Evolutionary conservation across 2,113 vertebrate species (phyloP).

Genomic region (Chloropsis hardwickii): DNA sequence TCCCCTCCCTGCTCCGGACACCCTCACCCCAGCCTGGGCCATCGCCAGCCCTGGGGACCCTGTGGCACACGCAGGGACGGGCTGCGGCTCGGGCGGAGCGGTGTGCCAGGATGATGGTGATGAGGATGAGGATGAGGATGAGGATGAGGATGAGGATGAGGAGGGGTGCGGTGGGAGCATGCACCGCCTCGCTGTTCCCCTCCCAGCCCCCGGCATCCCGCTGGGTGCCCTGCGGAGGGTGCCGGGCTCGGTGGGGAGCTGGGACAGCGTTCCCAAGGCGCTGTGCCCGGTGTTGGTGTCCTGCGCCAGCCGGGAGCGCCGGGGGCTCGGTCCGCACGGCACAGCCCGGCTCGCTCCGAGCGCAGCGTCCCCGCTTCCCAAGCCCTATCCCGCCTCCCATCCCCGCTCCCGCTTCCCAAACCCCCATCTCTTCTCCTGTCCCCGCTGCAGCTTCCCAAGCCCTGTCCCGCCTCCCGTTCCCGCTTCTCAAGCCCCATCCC

Average conservation of each 20-base stretch:
- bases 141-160: background rate
- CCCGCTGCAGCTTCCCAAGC: background rate
- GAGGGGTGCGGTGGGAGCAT: background rate
- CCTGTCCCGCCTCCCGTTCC: background rate
- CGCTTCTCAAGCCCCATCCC: no score
- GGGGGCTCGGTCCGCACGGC: background rate
- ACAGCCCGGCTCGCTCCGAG: background rate
- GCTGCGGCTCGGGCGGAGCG: background rate
- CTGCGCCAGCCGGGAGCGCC: background rate
- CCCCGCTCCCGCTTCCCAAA: no score
- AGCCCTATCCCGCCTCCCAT: no score
- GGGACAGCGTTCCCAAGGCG: rapidly evolving
- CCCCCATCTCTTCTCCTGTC: background rate
- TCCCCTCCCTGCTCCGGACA: no score
- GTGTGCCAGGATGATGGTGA: rapidly evolving
- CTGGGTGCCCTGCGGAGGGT: background rate
- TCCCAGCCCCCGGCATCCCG: no score
- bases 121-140: background rate
- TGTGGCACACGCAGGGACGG: rapidly evolving
- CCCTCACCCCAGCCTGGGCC: background rate
- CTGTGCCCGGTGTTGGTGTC: background rate
- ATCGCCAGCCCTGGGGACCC: background rate
- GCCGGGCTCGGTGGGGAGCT: background rate
- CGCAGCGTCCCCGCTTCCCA: background rate
- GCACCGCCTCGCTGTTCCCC: background rate